Percentiles rank a stretch among this genome's conserved stretches.
Evolutionary conservation across 92 coral and sea anemone species (phyloP).

Genomic region (Actinernus sp.): DNA sequence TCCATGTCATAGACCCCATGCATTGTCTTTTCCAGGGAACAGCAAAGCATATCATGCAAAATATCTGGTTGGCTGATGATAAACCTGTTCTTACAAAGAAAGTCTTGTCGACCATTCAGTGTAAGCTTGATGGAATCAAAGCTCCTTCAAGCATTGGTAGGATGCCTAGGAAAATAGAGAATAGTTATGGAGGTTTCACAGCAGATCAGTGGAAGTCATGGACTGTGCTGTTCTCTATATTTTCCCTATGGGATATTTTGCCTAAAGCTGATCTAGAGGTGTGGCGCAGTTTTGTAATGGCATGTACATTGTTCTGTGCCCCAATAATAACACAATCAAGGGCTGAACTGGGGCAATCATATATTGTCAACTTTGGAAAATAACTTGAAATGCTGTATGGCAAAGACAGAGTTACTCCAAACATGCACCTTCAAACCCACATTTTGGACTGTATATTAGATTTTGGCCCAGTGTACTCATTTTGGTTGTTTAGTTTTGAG

Average conservation of each 20-base stretch:
- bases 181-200: conserved; percentile 77
- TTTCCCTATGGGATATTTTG: conserved; percentile 44
- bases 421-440: conserved; percentile 78
- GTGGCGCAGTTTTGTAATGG: conserved; percentile 74
- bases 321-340: conserved; percentile 44
- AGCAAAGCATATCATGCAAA: conserved; percentile 71
- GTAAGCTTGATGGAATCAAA: conserved; percentile 57
- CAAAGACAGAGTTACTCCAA: conserved; percentile 58
- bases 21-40: conserved; percentile 72
- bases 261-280: conserved; percentile 46
- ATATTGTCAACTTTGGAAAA: conserved; percentile 39
- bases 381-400: conserved; percentile 58
- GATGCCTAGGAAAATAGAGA: conserved; percentile 65
- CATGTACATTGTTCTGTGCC: conserved; percentile 49
- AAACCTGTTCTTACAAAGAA: conserved; percentile 17
- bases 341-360: conserved; percentile 51
- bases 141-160: conserved; percentile 71
- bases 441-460: conserved; percentile 65
- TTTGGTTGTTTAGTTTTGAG: conserved; percentile 78
- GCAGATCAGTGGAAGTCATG: conserved; percentile 81
- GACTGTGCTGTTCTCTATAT: conserved; percentile 48
- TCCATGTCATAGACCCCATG: conserved; percentile 72
- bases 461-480: conserved; percentile 75
- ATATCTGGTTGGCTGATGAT: conserved; percentile 60
- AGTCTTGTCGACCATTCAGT: conserved; percentile 39